These are phyloP conservation scores for Glyphotaelius pellucidus DNA, from an alignment of 2,888 invertebrate genomes.

Conservation along the genomic window DNA sequence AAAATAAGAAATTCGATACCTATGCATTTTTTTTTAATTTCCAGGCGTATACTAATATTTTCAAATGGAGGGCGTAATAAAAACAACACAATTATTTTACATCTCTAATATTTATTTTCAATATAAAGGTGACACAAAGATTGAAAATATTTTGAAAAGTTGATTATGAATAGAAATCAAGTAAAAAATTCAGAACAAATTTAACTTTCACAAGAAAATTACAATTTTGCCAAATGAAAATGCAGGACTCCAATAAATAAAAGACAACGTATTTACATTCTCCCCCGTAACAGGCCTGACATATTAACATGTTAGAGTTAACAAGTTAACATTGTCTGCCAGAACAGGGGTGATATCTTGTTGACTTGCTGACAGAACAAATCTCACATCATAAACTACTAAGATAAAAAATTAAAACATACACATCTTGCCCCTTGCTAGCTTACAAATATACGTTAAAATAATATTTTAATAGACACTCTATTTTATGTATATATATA, in stretches of 20 bases:
- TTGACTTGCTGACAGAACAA: constrained; percentile 29
- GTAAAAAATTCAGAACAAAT: constrained; percentile 12
- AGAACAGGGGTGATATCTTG: neutral
- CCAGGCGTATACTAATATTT: no score
- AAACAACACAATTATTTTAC: constrained; percentile 12
- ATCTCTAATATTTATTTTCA: constrained; percentile 50
- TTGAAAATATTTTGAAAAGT: constrained; percentile 48
- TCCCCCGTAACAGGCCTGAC: neutral
- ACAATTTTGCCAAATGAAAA: constrained; percentile 25
- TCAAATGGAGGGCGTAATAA: neutral
- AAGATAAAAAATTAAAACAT: constrained; percentile 38
- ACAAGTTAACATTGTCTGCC: neutral
- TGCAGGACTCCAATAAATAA: constrained; percentile 38
- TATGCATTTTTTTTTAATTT: no score
- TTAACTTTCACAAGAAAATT: constrained; percentile 36
- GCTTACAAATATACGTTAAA: neutral
- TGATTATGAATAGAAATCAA: constrained; percentile 42
- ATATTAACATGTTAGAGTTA: neutral
- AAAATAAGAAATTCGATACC: no score
- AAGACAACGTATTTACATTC: constrained; percentile 39
- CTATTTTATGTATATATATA: constrained; percentile 35
- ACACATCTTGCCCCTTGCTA: constrained; percentile 18
- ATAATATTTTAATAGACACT: constrained; percentile 43
- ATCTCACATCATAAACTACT: constrained; percentile 24
- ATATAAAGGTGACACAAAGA: constrained; percentile 50